These are phyloP conservation scores for Pecten maximus DNA, from an alignment of 2,888 invertebrate species.

Conservation along the genomic window DNA sequence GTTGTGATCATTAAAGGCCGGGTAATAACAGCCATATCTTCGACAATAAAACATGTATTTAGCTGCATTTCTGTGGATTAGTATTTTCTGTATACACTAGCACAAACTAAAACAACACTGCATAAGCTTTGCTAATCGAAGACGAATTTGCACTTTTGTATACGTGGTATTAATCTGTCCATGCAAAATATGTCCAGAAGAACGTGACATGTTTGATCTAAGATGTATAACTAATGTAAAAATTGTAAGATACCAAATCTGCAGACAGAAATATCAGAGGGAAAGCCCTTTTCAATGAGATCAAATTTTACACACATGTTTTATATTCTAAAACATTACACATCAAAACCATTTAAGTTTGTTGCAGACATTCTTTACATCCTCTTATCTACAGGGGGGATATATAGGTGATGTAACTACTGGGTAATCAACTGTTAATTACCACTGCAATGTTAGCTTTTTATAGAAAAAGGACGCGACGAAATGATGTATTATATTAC, in stretches of 20 bases:
- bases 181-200: neutral
- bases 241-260: neutral
- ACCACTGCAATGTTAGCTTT: neutral
- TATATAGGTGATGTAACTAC: neutral
- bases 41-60: neutral
- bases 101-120: neutral
- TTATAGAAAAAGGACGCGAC: neutral
- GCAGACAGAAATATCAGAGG: neutral
- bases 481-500: neutral
- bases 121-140: neutral
- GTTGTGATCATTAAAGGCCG: neutral
- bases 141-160: neutral
- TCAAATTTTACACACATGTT: conserved; percentile 11
- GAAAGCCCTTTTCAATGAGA: neutral
- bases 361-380: conserved; percentile 2
- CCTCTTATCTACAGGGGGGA: neutral
- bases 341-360: neutral
- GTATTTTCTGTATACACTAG: neutral
- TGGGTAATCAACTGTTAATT: neutral
- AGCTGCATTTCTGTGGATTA: neutral
- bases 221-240: neutral
- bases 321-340: neutral
- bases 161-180: neutral
- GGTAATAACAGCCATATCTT: neutral
- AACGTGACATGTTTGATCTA: neutral